Percentiles rank a stretch among this genome's conserved stretches.
These are phyloP conservation scores for Heliconius congener DNA, from an alignment of 1,140 invertebrate genomes.

Conservation along the genomic window DNA sequence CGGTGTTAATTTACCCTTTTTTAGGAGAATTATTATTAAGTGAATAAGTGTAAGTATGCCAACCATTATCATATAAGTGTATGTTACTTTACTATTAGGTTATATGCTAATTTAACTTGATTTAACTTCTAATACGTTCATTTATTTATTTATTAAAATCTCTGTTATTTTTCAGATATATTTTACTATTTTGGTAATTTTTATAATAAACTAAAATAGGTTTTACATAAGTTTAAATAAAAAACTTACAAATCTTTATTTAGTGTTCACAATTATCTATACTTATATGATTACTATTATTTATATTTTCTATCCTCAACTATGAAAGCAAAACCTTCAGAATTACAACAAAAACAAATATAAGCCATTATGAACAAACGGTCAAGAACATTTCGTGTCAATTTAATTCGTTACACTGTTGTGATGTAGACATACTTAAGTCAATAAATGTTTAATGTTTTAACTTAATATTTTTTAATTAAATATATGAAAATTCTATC, in stretches of 20 bases:
- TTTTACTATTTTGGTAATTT: not conserved
- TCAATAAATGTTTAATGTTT: not conserved
- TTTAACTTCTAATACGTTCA: not conserved
- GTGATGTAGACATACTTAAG: not conserved
- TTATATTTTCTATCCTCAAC: not conserved
- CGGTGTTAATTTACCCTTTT: not conserved
- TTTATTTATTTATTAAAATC: not conserved
- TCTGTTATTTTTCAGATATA: not conserved
- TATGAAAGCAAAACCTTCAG: not conserved
- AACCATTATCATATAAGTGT: not conserved
- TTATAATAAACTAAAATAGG: not conserved
- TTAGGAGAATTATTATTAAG: not conserved
- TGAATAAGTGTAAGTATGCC: not conserved
- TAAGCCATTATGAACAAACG: not conserved
- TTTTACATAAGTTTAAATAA: not conserved
- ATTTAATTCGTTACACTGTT: not conserved
- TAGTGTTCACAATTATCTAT: not conserved
- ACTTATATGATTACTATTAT: not conserved
- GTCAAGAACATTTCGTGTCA: conserved; percentile 8
- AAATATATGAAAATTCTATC: too few species aligned
- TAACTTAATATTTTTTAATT: too few species aligned
- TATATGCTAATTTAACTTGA: not conserved
- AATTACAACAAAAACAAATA: not conserved
- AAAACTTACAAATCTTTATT: too few species aligned
- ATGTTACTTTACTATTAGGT: not conserved